Conservation (phyloP, 1,140 invertebrate species). For the Tetragnatha versicolor region DNA sequence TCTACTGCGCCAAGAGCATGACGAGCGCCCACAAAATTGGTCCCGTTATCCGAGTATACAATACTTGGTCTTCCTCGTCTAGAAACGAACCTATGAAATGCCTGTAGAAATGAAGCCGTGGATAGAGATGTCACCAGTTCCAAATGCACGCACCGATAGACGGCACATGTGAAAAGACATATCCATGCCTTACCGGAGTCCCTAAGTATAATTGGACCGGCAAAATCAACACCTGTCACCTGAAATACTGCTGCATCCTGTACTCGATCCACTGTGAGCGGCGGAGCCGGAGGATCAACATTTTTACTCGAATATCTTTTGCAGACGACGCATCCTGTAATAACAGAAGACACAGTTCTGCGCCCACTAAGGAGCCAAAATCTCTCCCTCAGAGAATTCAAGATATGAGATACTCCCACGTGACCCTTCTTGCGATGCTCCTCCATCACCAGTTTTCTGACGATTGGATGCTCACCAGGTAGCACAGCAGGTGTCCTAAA, state of each 20-base stretch:
- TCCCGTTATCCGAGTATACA: slow-evolving; percentile 62
- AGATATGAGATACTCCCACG: neutral
- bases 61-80: slow-evolving; percentile 59
- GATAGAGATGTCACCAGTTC: slow-evolving; percentile 62
- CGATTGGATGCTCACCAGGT: neutral
- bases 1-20: neutral
- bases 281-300: neutral
- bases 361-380: slow-evolving; percentile 15
- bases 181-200: slow-evolving; percentile 43
- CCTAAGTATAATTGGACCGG: slow-evolving; percentile 60
- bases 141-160: slow-evolving; percentile 56
- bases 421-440: slow-evolving; percentile 1
- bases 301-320: slow-evolving; percentile 5
- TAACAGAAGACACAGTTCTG: neutral
- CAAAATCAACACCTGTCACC: slow-evolving; percentile 61
- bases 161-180: slow-evolving; percentile 38
- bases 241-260: slow-evolving; percentile 60
- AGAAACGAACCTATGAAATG: slow-evolving; percentile 63
- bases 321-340: slow-evolving; percentile 2
- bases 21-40: slow-evolving; percentile 62
- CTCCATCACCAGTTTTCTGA: neutral
- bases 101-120: slow-evolving; percentile 62
- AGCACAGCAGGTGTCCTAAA: slow-evolving; percentile 5
- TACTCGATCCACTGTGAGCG: slow-evolving; percentile 58
- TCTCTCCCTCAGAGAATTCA: slow-evolving; percentile 16